phyloP scores from a whole-genome alignment of 1,140 invertebrate genomes.

The Temnothorax longispinosus region DNA sequence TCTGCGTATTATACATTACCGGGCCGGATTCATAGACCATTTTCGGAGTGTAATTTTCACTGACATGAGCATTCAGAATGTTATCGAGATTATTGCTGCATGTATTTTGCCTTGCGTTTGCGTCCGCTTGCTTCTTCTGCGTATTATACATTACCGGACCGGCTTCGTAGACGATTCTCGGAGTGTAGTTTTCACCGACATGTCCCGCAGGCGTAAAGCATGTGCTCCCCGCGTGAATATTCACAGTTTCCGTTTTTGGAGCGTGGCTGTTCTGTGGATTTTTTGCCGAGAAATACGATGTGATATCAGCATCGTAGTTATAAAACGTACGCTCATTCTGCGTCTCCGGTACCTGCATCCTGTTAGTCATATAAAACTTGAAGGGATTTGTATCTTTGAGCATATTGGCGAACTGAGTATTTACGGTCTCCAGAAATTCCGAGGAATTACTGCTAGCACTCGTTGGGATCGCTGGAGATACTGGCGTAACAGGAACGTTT shows the following conservation, averaged over 20 bases:
- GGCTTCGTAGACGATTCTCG: conserved; percentile 35
- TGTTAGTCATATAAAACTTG: background rate
- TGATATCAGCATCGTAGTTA: background rate
- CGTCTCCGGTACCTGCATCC: background rate
- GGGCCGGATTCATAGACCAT: conserved; percentile 29
- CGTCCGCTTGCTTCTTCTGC: background rate
- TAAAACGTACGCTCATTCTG: background rate
- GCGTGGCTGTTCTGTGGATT: background rate
- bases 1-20: conserved; percentile 39
- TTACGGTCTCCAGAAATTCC: background rate
- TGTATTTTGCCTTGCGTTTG: background rate
- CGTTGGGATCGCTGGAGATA: background rate
- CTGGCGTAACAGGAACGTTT: background rate
- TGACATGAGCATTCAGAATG: background rate
- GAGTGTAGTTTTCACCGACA: background rate
- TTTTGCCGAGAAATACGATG: background rate
- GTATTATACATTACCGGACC: conserved; percentile 35
- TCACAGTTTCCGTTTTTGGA: background rate
- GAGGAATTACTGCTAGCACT: background rate
- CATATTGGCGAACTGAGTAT: background rate
- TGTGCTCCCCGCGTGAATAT: background rate
- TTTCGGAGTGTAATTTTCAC: conserved; percentile 11
- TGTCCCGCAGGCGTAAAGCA: background rate
- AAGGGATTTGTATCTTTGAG: conserved; percentile 67
- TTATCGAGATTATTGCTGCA: background rate